Percentiles rank a stretch among this genome's conserved stretches.
Conservation (phyloP, 2,113 vertebrate genomes). For the Gracilinanus agilis region DNA sequence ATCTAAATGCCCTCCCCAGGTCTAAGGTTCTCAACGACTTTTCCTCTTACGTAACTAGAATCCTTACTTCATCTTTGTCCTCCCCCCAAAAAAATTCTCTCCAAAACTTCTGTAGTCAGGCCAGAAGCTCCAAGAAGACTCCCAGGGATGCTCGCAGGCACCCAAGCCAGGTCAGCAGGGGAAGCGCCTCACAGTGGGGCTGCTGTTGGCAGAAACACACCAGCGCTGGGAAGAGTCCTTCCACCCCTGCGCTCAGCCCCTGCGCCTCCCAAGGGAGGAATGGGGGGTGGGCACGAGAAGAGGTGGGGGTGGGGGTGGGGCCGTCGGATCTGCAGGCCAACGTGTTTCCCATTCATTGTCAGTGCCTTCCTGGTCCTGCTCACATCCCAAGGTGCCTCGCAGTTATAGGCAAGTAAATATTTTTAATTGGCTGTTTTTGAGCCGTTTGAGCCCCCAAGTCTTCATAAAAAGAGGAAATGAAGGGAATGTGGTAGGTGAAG, state of each 20-base stretch:
- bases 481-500: constrained; percentile 61
- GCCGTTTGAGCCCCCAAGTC: constrained; percentile 60
- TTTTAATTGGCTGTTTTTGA: constrained; percentile 74
- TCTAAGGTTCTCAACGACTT: neutral
- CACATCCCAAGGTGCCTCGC: constrained; percentile 34
- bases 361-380: neutral
- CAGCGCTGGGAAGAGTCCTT: neutral
- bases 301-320: neutral
- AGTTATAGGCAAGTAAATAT: constrained; percentile 40
- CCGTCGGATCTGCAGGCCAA: constrained; percentile 10
- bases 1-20: neutral
- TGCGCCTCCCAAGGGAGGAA: neutral
- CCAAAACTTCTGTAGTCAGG: neutral
- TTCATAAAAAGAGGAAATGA: constrained; percentile 75
- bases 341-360: constrained; percentile 29
- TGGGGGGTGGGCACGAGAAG: neutral
- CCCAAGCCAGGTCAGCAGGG: neutral
- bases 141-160: neutral
- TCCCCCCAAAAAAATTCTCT: neutral
- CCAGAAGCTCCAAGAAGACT: neutral
- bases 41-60: neutral
- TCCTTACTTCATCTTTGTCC: neutral
- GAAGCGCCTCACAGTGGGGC: neutral
- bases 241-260: neutral
- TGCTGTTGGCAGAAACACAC: neutral